Base-by-base conservation (phyloP, 2,113 vertebrate species). In the Colossoma macropomum region DNA sequence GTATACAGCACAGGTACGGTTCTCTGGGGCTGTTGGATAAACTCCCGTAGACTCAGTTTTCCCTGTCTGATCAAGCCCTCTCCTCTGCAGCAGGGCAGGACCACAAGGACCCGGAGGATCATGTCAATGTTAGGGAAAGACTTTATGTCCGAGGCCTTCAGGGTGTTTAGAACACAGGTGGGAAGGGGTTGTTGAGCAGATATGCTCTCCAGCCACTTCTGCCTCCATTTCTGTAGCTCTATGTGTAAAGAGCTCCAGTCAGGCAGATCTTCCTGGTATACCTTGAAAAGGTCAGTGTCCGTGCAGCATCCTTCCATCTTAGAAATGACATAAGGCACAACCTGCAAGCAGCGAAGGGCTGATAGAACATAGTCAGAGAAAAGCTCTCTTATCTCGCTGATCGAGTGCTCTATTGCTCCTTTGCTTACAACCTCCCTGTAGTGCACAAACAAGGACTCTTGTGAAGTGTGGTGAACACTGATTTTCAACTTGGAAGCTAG, bases 241-340 rank as follows among this genome's bases (percentile, higher is more conserved):
- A 73, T 65, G 73, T 92, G 83, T 21, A 95, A 90, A 16, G 92
- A 91, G 73, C 8, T 76, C 45, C 90, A 86, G 54, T 95, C 94
- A 25, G 94, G 94, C 63, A 95, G 79, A 81, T 95, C 94, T 30
- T 94, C 92, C 87, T 89, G 91, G 87, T 92, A 95, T 75, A 93
- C 79, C 78, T 86, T 89, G 85, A 92, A 87, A 66, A 93, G 84
- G 3, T 93, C 91, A 28, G 89, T 85, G 72, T 93, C 90, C 6
- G 89, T 86, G 83, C 92, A 89, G 89, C 89, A 91, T 84, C 90
- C 93, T 86, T 94, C 92, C 41, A 90, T 89, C 90, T 93, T 92
- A 82, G 92, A 93, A 92, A 95, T 92, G 88, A 93, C 94, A 30
- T 94, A 95, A 94, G 94, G 94, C 93, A 95, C 94, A 86, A 95